phyloP scores from a whole-genome alignment of 2,888 invertebrate genomes.

The Conops quadrifasciatus region DNA sequence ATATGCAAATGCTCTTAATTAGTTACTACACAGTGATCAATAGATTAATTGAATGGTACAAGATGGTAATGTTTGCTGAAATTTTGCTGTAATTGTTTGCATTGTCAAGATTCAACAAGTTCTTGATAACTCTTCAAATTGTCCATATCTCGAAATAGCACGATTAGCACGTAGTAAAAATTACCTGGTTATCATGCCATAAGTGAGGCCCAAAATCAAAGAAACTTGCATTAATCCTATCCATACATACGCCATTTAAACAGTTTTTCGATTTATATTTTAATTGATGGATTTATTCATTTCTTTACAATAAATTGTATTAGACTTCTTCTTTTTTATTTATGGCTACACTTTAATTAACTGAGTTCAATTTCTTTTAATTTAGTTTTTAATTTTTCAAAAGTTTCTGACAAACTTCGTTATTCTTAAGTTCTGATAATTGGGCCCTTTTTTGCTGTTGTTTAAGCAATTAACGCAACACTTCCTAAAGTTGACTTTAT shows the following conservation, averaged over 20 bases:
- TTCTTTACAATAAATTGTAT: background rate
- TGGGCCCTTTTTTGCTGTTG: too few species aligned
- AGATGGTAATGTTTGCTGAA: too few species aligned
- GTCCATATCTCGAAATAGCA: too few species aligned
- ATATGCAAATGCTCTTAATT: too few species aligned
- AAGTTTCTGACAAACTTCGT: too few species aligned
- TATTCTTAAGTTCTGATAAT: too few species aligned
- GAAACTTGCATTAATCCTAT: slow-evolving; percentile 73
- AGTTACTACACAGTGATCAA: too few species aligned
- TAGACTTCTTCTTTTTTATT: background rate
- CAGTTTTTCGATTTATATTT: background rate
- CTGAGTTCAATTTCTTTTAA: background rate
- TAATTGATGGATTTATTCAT: too few species aligned
- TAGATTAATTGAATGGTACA: too few species aligned
- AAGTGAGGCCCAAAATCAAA: slow-evolving; percentile 72
- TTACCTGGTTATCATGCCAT: slow-evolving; percentile 72
- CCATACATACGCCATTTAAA: slow-evolving; percentile 71
- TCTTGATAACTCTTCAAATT: background rate
- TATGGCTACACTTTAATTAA: background rate
- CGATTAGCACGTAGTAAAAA: slow-evolving; percentile 3
- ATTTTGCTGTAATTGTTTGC: background rate
- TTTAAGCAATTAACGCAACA: too few species aligned
- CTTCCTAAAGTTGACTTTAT: too few species aligned
- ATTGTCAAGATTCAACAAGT: background rate
- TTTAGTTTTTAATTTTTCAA: background rate